These are phyloP conservation scores for Tigriopus japonicus DNA, from an alignment of 1,140 invertebrate genomes.

Conservation along the genomic window DNA sequence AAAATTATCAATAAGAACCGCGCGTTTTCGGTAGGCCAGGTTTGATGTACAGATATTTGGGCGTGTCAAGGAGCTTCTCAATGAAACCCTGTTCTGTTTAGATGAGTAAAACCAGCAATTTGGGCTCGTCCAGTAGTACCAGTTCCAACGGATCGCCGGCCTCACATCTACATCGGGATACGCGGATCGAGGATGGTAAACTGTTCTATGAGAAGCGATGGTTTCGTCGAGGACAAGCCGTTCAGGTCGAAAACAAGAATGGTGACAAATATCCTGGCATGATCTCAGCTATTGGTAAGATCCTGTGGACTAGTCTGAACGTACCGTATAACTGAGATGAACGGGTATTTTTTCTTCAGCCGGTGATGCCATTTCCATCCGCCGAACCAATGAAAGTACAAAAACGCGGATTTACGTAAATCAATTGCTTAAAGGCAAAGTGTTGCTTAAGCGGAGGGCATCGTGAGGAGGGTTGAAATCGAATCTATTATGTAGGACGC, in stretches of 20 bases:
- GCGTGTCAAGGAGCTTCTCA: no score
- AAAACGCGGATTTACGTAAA: slow-evolving; percentile 7
- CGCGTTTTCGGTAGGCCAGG: not conserved
- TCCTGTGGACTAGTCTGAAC: not conserved
- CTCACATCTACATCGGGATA: slow-evolving; percentile 18
- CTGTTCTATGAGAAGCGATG: slow-evolving; percentile 31
- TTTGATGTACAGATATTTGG: no score
- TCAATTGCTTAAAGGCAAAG: slow-evolving; percentile 11
- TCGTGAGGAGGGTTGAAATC: not conserved
- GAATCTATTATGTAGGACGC: no score
- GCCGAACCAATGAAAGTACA: not conserved
- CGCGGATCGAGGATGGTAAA: slow-evolving; percentile 29
- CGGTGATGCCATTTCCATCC: slow-evolving; percentile 7
- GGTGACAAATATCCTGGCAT: slow-evolving; percentile 3
- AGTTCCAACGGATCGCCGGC: slow-evolving; percentile 3
- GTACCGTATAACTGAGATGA: not conserved
- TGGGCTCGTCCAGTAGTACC: slow-evolving; percentile 3
- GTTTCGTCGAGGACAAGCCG: slow-evolving; percentile 20
- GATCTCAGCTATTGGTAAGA: slow-evolving; percentile 1
- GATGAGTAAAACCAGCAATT: not conserved
- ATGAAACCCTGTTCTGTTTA: no score
- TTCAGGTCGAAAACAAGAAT: slow-evolving; percentile 12
- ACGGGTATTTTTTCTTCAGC: not conserved
- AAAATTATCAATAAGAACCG: slow-evolving; percentile 52
- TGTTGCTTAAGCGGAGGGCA: slow-evolving; percentile 8